phyloP scores from a whole-genome alignment of 2,113 vertebrate species.

The Proterorhinus semilunaris region DNA sequence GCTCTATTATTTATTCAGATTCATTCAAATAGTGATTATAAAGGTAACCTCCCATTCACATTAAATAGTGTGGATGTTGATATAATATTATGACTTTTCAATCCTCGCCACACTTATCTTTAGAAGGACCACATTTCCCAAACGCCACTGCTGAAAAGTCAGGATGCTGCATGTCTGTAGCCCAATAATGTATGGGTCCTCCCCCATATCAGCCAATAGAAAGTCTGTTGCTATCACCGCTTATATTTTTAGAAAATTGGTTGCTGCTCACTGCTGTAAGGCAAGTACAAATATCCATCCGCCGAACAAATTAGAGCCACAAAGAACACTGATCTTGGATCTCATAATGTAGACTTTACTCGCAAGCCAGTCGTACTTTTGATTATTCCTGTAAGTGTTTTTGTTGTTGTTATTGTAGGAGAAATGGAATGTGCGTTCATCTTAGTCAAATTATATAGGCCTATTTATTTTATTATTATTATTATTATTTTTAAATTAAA shows the following conservation, averaged over 20 bases:
- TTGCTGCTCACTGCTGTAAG: constrained; percentile 28
- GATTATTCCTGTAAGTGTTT: neutral
- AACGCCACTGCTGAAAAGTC: constrained; percentile 29
- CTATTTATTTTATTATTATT: neutral
- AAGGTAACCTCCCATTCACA: no score
- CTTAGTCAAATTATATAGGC: neutral
- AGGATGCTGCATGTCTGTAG: constrained; percentile 53
- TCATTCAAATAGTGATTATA: no score
- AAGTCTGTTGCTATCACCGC: constrained; percentile 88
- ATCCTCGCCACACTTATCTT: neutral
- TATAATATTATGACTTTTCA: neutral
- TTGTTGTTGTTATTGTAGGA: no score
- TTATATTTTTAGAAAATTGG: constrained; percentile 89
- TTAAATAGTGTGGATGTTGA: constrained; percentile 8
- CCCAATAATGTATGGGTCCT: constrained; percentile 57
- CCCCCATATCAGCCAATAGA: constrained; percentile 77
- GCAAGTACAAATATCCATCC: constrained; percentile 63
- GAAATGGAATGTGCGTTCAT: no score
- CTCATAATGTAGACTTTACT: neutral
- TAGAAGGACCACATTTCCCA: constrained; percentile 80
- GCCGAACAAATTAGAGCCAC: constrained; percentile 21
- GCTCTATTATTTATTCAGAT: no score
- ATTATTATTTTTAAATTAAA: neutral
- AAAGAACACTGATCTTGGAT: neutral
- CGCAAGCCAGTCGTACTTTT: neutral